A percentile compares a stretch with the other conserved stretches of the same genome.
Evolutionary conservation across 2,113 vertebrate genomes (phyloP).

Genomic region (Mixornis gularis): DNA sequence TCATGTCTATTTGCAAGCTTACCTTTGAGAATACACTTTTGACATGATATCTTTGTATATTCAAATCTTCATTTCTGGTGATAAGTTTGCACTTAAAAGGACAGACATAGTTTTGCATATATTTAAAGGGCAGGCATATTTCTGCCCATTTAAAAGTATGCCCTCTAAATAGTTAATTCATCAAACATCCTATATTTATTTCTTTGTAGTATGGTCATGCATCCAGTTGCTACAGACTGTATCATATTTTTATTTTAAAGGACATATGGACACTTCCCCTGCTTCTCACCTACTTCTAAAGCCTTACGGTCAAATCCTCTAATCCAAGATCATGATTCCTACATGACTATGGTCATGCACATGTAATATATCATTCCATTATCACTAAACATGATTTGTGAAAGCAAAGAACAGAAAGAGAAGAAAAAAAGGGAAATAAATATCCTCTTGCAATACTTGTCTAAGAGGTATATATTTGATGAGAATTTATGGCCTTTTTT

Average conservation of each 20-base stretch:
- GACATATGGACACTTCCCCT: background rate
- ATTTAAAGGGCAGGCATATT: background rate
- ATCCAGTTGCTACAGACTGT: background rate
- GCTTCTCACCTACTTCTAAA: background rate
- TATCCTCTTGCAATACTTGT: background rate
- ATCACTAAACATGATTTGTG: background rate
- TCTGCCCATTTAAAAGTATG: background rate
- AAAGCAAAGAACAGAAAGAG: background rate
- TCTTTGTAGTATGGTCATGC: accelerated
- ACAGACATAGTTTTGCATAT: background rate
- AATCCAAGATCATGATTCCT: background rate
- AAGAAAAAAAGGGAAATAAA: background rate
- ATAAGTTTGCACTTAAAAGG: background rate
- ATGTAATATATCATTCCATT: background rate
- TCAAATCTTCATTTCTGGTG: background rate
- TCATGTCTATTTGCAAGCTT: background rate
- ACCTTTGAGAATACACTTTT: background rate
- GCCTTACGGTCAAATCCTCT: background rate
- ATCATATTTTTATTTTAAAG: background rate
- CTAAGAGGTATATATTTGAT: background rate
- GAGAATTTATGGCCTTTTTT: background rate
- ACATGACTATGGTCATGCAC: background rate
- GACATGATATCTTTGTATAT: background rate
- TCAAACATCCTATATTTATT: background rate
- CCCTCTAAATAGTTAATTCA: background rate